Percentiles rank a stretch among this genome's conserved stretches.
Evolutionary conservation across 1,140 invertebrate genomes (phyloP).

Genomic region (Trichonephila clavata): DNA sequence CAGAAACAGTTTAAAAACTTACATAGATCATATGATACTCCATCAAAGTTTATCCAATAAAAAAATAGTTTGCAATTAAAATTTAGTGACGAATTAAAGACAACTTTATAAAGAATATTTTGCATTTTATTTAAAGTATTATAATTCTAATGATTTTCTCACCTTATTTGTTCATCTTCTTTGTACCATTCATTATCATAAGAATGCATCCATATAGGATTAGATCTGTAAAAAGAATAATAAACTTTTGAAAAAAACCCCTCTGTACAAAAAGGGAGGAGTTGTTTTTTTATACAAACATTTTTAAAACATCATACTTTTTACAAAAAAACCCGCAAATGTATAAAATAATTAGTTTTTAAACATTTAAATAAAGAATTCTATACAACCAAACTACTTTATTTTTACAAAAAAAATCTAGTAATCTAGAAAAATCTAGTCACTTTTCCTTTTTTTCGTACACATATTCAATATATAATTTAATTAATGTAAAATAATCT

Average conservation of each 20-base stretch:
- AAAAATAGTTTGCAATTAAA: not conserved
- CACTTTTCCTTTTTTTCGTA: too few species aligned
- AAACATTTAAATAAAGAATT: too few species aligned
- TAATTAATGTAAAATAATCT: too few species aligned
- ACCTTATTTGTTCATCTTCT: constrained; percentile 85
- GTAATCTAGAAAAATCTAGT: too few species aligned
- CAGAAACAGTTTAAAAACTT: not conserved
- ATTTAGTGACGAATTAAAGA: not conserved
- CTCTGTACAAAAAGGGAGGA: too few species aligned
- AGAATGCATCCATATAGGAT: constrained; percentile 96
- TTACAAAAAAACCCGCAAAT: too few species aligned
- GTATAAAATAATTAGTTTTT: too few species aligned
- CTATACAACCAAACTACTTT: too few species aligned
- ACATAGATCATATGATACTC: not conserved
- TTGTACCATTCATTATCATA: constrained; percentile 97
- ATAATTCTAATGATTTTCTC: constrained; percentile 2
- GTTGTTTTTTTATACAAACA: too few species aligned
- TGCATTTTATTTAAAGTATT: not conserved
- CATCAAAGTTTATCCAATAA: constrained; percentile 8
- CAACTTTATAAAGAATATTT: not conserved
- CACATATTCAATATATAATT: too few species aligned
- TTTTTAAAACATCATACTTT: too few species aligned
- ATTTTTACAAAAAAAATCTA: too few species aligned
- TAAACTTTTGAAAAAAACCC: not conserved
- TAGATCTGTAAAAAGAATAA: constrained; percentile 83